Conservation (phyloP, 2,888 invertebrate species). For the Drosophila meridionalis region DNA sequence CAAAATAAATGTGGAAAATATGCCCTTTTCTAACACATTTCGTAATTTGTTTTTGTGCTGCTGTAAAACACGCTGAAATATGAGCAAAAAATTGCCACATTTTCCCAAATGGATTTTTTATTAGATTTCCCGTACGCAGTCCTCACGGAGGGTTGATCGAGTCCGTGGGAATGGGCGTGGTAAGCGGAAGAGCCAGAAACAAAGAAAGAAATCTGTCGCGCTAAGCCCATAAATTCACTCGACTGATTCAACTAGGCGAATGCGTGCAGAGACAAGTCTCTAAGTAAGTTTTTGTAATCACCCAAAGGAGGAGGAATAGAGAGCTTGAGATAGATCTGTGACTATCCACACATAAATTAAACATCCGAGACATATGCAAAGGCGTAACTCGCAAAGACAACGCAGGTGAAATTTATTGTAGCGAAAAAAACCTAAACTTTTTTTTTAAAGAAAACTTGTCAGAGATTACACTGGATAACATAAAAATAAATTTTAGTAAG, state of each 20-base stretch:
- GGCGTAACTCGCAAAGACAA: slow-evolving; percentile 71
- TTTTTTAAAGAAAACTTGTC: slow-evolving; percentile 28
- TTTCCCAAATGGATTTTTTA: slow-evolving; percentile 71
- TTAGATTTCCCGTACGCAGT: slow-evolving; percentile 51
- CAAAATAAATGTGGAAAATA: slow-evolving; percentile 78
- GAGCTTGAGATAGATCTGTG: slow-evolving; percentile 13
- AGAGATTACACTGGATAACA: slow-evolving; percentile 48
- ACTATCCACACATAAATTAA: slow-evolving; percentile 71
- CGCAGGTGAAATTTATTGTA: slow-evolving; percentile 80
- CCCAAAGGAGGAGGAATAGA: not conserved
- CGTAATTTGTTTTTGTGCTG: slow-evolving; percentile 74
- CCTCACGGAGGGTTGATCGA: slow-evolving; percentile 42
- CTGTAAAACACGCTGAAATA: slow-evolving; percentile 66
- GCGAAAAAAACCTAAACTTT: slow-evolving; percentile 24
- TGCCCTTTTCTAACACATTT: slow-evolving; percentile 75
- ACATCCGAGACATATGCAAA: slow-evolving; percentile 80
- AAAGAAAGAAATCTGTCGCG: slow-evolving; percentile 7
- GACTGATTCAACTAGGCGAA: slow-evolving; percentile 44
- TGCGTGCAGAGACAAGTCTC: slow-evolving; percentile 51
- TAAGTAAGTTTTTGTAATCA: slow-evolving; percentile 45
- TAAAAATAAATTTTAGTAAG: not conserved
- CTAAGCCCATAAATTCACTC: slow-evolving; percentile 46
- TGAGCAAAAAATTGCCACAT: slow-evolving; percentile 76
- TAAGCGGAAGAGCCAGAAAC: not conserved
- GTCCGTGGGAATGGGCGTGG: slow-evolving; percentile 46